phyloP scores from a whole-genome alignment of 1,140 invertebrate genomes.

The Tigriopus japonicus region DNA sequence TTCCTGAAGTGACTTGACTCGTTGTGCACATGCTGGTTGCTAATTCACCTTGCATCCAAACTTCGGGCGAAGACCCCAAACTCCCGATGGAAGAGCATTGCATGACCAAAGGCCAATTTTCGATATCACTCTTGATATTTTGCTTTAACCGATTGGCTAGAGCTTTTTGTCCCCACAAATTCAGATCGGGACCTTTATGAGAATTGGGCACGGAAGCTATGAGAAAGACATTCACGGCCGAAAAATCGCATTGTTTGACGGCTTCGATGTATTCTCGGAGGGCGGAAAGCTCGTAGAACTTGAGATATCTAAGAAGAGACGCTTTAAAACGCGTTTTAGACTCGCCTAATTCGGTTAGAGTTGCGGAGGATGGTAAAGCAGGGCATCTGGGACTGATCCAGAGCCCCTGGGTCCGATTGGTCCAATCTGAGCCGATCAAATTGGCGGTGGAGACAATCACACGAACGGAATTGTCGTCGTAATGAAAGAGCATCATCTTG shows the following conservation, averaged over 20 bases:
- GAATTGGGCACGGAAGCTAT: constrained; percentile 62
- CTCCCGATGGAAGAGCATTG: constrained; percentile 76
- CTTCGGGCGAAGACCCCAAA: neutral
- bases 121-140: constrained; percentile 27
- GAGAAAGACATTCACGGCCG: constrained; percentile 48
- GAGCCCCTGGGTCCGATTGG: constrained; percentile 72
- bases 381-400: constrained; percentile 46
- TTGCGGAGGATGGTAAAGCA: constrained; percentile 31
- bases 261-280: constrained; percentile 1
- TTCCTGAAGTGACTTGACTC: neutral
- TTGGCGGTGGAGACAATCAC: constrained; percentile 83
- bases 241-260: constrained; percentile 15
- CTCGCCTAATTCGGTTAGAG: constrained; percentile 35
- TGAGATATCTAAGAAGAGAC: constrained; percentile 61
- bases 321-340: constrained; percentile 64
- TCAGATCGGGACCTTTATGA: constrained; percentile 35
- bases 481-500: constrained; percentile 58
- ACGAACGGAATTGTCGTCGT: constrained; percentile 56
- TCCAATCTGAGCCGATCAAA: constrained; percentile 73
- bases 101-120: constrained; percentile 47
- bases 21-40: neutral
- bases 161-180: constrained; percentile 50
- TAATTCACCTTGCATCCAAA: neutral
- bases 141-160: constrained; percentile 41
- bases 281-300: constrained; percentile 38